A percentile compares a stretch with the other conserved stretches of the same genome.
Conservation (phyloP, 2,888 invertebrate species). For the Campoplex nolae region DNA sequence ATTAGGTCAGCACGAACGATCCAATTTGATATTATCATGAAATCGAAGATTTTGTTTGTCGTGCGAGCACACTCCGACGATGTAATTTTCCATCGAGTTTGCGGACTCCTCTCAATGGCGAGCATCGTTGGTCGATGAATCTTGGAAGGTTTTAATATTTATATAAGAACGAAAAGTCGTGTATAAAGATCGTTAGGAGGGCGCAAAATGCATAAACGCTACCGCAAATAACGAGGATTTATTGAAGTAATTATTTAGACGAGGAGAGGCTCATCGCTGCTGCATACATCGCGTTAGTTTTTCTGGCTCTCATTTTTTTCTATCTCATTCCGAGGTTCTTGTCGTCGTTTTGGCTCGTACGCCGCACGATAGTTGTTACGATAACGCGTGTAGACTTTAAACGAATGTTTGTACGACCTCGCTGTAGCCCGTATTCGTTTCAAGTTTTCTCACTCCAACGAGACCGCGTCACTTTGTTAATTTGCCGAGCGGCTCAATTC, state of each 20-base stretch:
- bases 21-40: not conserved
- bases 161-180: not conserved
- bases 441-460: slow-evolving; percentile 56
- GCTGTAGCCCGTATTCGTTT: slow-evolving; percentile 52
- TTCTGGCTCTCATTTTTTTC: slow-evolving; percentile 26
- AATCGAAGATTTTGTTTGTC: not conserved
- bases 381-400: slow-evolving; percentile 33
- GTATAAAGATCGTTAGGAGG: slow-evolving; percentile 1
- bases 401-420: slow-evolving; percentile 65
- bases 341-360: slow-evolving; percentile 42
- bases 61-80: not conserved
- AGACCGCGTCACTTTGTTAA: slow-evolving; percentile 70
- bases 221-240: slow-evolving; percentile 53
- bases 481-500: slow-evolving; percentile 76
- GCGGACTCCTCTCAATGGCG: not conserved
- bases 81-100: not conserved
- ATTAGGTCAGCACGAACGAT: not conserved
- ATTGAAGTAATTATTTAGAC: slow-evolving; percentile 56
- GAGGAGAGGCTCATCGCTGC: slow-evolving; percentile 14
- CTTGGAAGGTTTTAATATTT: not conserved
- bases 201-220: slow-evolving; percentile 25
- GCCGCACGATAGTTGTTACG: slow-evolving; percentile 50
- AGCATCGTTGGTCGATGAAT: not conserved
- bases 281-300: not conserved
- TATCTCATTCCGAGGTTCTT: slow-evolving; percentile 21